These are phyloP conservation scores for Pelecanoides urinatrix DNA, from an alignment of 2,113 vertebrate genomes.

Conservation along the genomic window DNA sequence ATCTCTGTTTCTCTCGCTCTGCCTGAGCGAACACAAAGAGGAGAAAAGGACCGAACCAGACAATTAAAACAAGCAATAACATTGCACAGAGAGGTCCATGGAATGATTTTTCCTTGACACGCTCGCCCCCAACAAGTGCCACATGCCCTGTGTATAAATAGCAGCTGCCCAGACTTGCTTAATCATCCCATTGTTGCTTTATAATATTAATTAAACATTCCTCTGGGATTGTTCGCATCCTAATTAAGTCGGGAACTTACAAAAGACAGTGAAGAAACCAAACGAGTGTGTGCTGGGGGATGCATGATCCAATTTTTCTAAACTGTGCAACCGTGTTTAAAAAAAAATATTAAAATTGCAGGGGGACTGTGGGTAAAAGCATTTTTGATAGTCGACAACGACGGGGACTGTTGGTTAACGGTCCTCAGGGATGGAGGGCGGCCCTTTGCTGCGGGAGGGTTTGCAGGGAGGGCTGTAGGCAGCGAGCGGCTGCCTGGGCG, in stretches of 20 bases:
- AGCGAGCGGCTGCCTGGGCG: background rate
- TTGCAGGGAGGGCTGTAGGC: background rate
- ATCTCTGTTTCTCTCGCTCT: background rate
- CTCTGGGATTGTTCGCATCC: conserved; percentile 45
- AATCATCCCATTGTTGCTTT: conserved; percentile 57
- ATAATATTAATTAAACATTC: conserved; percentile 68
- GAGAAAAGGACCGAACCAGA: background rate
- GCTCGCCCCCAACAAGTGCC: conserved; percentile 3
- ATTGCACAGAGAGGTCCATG: background rate
- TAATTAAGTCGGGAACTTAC: conserved; percentile 31
- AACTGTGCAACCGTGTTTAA: background rate
- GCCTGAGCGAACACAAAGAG: conserved; percentile 13
- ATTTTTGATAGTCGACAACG: accelerated
- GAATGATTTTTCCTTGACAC: background rate
- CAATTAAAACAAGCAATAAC: conserved; percentile 23
- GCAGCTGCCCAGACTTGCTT: conserved; percentile 49
- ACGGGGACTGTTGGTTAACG: accelerated
- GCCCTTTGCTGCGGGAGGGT: background rate
- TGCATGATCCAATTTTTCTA: background rate
- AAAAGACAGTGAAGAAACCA: conserved; percentile 16
- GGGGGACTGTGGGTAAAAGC: background rate
- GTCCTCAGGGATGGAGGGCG: accelerated
- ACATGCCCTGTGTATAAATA: conserved; percentile 45
- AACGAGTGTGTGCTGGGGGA: background rate
- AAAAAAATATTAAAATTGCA: accelerated